phyloP scores from a whole-genome alignment of 2,113 vertebrate genomes.

The rabbit (Oryctolagus cuniculus) region DNA sequence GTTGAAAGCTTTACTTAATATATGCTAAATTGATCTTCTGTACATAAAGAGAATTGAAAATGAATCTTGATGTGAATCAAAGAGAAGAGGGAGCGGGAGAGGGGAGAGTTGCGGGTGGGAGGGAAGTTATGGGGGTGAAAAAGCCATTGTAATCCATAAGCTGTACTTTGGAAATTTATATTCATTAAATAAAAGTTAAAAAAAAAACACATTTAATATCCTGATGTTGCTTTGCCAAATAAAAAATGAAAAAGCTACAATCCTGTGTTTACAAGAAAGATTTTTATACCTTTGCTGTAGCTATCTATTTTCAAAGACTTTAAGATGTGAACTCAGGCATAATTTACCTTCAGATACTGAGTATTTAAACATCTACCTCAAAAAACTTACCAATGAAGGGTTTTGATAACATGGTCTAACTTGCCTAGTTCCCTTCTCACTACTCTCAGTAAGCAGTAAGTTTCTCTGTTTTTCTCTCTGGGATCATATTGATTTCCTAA shows the following conservation, averaged over 20 bases:
- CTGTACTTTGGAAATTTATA: too few relatives aligned
- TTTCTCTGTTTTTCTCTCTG: not conserved
- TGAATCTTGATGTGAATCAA: too few relatives aligned
- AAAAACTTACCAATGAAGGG: slow-evolving; percentile 25
- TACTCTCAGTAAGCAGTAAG: not conserved
- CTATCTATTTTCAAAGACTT: slow-evolving; percentile 54
- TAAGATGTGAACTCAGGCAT: slow-evolving; percentile 19
- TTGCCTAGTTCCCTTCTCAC: slow-evolving; percentile 36
- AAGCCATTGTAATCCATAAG: too few relatives aligned
- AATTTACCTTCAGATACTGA: slow-evolving; percentile 11
- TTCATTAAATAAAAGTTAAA: too few relatives aligned
- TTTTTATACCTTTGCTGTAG: slow-evolving; percentile 29
- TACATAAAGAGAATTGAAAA: too few relatives aligned
- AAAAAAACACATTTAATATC: slow-evolving; percentile 42
- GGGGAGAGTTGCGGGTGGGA: too few relatives aligned
- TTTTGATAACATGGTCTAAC: slow-evolving; percentile 47
- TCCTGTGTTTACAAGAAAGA: slow-evolving; percentile 39
- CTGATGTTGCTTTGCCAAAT: slow-evolving; percentile 33
- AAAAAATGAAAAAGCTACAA: slow-evolving; percentile 55
- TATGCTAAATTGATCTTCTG: too few relatives aligned
- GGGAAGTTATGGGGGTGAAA: too few relatives aligned
- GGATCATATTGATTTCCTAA: slow-evolving; percentile 41
- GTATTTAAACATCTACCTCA: slow-evolving; percentile 53
- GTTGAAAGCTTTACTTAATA: too few relatives aligned
- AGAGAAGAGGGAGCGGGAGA: too few relatives aligned